Evolutionary conservation across 2,888 invertebrate genomes (phyloP), one percentile per base, ranked within the genome.

Genomic region (Hemaris fuciformis): DNA sequence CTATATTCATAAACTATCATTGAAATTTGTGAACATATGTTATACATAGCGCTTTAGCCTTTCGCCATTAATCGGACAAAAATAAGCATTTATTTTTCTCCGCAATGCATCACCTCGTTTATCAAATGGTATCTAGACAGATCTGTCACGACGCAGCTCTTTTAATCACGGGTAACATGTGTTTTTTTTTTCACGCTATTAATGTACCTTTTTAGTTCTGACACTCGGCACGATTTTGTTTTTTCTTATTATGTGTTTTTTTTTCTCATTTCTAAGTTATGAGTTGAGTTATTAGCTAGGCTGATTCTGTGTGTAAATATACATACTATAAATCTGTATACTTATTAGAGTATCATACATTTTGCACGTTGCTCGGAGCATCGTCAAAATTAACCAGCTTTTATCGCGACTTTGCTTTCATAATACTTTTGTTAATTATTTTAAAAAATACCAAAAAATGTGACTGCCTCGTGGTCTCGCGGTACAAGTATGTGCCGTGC

Each of bases 121-220:
- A 53, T 53, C 53, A 53, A 48, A 53, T 18, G 31, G 15, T 53
- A 53, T 53, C 53, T 27, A 18, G 53, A 53, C 53, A 53, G 53
- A 53, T 53, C 53, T 53, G 53, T 53, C 53, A 53, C 53, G 31
- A 27, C 20, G 18, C 18, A 53, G 27, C 59, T 62, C 58, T 25
- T 61, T 62, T 57, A 62, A 65, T 53, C 53, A 63, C 61, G 10
- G 15, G 10, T 18, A 8, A 10, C 8, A 10, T 31, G 8, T 18
- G n/a, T 53, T 53, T 53, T 53, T 53, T 27, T n/a, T 38, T 38
- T n/a, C n/a, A n/a, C n/a, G 25, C 27, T 27, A 15, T 10, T 48
- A 25, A 7, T 27, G 8, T 53, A 53, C 27, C 27, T 31, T 27
- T 48, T 53, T 46, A n/a, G 6, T 46, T 6, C 23, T 25, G 10